Percentiles rank a stretch among this genome's conserved stretches.
These are phyloP conservation scores for Hemibagrus wyckioides DNA, from an alignment of 2,113 vertebrate genomes.

Conservation along the genomic window DNA sequence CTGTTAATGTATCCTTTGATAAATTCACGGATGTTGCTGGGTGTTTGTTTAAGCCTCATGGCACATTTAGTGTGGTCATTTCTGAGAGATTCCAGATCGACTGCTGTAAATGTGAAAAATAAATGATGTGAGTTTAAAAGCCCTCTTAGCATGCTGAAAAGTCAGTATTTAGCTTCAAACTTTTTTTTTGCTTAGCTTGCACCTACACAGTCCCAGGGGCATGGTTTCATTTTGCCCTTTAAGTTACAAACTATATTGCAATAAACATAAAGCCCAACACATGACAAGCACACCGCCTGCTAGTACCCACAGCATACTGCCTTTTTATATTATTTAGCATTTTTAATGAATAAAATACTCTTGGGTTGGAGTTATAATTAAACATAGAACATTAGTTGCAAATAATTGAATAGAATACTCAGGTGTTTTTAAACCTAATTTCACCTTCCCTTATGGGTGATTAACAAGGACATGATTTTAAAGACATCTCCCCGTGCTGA, in stretches of 20 bases:
- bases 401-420: slow-evolving; percentile 7
- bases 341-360: slow-evolving; percentile 36
- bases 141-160: slow-evolving; percentile 33
- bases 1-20: slow-evolving; percentile 28
- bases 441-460: slow-evolving; percentile 14
- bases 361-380: slow-evolving; percentile 38
- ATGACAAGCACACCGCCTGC: neutral
- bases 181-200: slow-evolving; percentile 36
- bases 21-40: slow-evolving; percentile 29
- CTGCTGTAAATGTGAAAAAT: slow-evolving; percentile 42
- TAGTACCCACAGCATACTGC: neutral
- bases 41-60: slow-evolving; percentile 25
- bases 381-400: slow-evolving; percentile 23
- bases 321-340: slow-evolving; percentile 1
- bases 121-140: slow-evolving; percentile 10
- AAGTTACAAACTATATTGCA: slow-evolving; percentile 23
- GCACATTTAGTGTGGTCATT: slow-evolving; percentile 32
- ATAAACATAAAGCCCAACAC: neutral
- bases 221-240: slow-evolving; percentile 14
- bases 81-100: slow-evolving; percentile 30
- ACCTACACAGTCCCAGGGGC: slow-evolving; percentile 3
- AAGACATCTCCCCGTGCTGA: neutral
- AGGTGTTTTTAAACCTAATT: neutral
- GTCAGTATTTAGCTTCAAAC: neutral
- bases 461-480: neutral